phyloP scores from a whole-genome alignment of 1,140 invertebrate species.

The Brachionus sp. region DNA sequence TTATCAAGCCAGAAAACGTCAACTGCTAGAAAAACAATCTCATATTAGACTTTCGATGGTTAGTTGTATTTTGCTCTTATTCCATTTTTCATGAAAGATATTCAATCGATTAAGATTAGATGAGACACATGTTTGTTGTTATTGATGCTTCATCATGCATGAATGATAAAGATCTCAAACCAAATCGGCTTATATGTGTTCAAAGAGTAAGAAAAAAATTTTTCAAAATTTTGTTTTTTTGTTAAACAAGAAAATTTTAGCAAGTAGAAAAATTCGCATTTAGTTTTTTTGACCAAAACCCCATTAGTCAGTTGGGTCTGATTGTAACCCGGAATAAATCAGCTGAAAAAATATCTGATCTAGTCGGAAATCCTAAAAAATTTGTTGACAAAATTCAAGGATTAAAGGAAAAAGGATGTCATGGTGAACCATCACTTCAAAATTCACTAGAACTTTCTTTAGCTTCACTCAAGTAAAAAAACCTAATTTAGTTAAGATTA shows the following conservation, averaged over 20 bases:
- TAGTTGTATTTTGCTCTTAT: constrained; percentile 35
- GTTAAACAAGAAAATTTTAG: constrained; percentile 62
- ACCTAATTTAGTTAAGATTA: neutral
- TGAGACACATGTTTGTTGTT: constrained; percentile 80
- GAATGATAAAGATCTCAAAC: constrained; percentile 88
- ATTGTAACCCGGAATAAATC: constrained; percentile 86
- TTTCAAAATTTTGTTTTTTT: neutral
- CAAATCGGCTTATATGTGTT: constrained; percentile 81
- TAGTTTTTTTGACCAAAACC: constrained; percentile 97
- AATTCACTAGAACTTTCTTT: constrained; percentile 84
- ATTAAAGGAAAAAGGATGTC: constrained; percentile 59
- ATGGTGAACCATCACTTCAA: constrained; percentile 88
- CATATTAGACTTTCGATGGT: constrained; percentile 79
- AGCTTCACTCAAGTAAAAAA: constrained; percentile 68
- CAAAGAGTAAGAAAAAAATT: constrained; percentile 67
- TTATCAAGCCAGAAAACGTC: constrained; percentile 76
- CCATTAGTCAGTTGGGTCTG: constrained; percentile 90
- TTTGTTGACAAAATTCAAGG: constrained; percentile 59
- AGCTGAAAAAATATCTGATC: constrained; percentile 82
- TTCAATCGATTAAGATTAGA: constrained; percentile 51
- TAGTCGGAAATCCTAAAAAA: constrained; percentile 66
- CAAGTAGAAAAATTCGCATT: constrained; percentile 86
- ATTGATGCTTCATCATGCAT: constrained; percentile 89
- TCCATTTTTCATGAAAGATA: neutral
- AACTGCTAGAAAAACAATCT: constrained; percentile 69